Evolutionary conservation across 2,113 vertebrate genomes (phyloP).

Genomic region (Ancistrus triradiatus): DNA sequence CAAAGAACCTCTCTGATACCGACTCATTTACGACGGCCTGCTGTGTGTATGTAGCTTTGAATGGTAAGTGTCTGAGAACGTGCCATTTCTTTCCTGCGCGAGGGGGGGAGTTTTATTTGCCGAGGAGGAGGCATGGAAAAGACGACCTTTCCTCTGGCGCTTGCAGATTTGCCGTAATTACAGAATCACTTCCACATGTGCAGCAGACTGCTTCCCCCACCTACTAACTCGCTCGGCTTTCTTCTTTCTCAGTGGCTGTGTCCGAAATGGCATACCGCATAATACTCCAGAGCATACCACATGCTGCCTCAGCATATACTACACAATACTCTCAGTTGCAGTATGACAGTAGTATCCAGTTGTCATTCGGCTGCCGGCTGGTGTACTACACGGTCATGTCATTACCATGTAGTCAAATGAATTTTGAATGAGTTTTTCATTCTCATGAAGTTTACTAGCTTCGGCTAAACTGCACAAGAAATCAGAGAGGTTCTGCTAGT

Average conservation of each 20-base stretch:
- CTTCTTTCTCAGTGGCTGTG: slow-evolving; percentile 22
- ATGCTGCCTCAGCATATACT: too few species aligned
- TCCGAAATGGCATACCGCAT: too few species aligned
- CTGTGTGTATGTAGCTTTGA: slow-evolving; percentile 1
- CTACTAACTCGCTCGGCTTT: slow-evolving; percentile 53
- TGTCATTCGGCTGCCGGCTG: too few species aligned
- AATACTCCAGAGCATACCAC: too few species aligned
- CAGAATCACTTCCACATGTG: slow-evolving; percentile 81
- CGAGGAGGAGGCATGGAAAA: slow-evolving; percentile 68
- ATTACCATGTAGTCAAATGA: too few species aligned
- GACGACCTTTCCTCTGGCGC: slow-evolving; percentile 73
- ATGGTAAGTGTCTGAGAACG: slow-evolving; percentile 13
- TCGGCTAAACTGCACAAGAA: too few species aligned
- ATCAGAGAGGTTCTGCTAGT: too few species aligned
- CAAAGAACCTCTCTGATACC: slow-evolving; percentile 10
- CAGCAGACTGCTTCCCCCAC: slow-evolving; percentile 64
- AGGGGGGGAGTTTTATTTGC: slow-evolving; percentile 69
- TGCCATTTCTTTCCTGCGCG: slow-evolving; percentile 55
- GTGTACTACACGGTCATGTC: too few species aligned
- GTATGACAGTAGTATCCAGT: too few species aligned
- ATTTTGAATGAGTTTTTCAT: too few species aligned
- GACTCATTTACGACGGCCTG: neutral
- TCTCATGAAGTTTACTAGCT: too few species aligned
- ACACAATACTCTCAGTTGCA: too few species aligned
- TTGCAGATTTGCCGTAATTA: slow-evolving; percentile 79